phyloP scores from a whole-genome alignment of 2,113 vertebrate genomes.

The Triplophysa rosa region DNA sequence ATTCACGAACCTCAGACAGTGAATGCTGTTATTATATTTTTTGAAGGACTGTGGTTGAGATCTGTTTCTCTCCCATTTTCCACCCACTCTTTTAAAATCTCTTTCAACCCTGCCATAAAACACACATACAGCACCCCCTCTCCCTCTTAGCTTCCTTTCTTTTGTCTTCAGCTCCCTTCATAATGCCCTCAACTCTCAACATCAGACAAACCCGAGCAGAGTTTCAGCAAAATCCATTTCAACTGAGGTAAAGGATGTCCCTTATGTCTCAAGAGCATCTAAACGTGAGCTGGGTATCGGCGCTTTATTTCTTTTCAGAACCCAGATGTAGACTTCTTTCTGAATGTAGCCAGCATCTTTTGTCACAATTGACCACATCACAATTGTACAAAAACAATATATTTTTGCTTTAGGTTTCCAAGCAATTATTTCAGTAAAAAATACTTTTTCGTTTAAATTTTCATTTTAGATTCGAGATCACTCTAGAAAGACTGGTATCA shows the following conservation, averaged over 20 bases:
- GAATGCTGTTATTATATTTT: background rate
- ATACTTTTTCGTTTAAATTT: too few species aligned
- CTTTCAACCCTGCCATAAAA: constrained; percentile 18
- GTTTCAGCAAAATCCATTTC: constrained; percentile 14
- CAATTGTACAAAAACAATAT: too few species aligned
- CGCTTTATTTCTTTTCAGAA: background rate
- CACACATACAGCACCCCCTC: background rate
- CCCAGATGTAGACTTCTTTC: constrained; percentile 1
- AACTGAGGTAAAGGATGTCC: constrained; percentile 19
- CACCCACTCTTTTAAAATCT: background rate
- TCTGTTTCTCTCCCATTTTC: background rate
- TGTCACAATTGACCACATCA: background rate
- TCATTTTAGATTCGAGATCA: too few species aligned
- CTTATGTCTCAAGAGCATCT: background rate
- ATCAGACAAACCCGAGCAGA: background rate
- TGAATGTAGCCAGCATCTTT: background rate
- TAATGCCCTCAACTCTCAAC: constrained; percentile 2
- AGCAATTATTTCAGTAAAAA: too few species aligned
- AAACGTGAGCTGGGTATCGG: constrained; percentile 16
- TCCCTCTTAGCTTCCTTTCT: background rate
- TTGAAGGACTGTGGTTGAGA: background rate
- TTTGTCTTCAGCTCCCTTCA: background rate
- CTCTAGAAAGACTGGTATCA: too few species aligned
- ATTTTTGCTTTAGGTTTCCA: too few species aligned
- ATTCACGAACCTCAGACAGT: constrained; percentile 7